Evolutionary conservation across 2,888 invertebrate genomes (phyloP), one percentile per base, ranked within the genome.

Genomic region (Helicoverpa assulta): DNA sequence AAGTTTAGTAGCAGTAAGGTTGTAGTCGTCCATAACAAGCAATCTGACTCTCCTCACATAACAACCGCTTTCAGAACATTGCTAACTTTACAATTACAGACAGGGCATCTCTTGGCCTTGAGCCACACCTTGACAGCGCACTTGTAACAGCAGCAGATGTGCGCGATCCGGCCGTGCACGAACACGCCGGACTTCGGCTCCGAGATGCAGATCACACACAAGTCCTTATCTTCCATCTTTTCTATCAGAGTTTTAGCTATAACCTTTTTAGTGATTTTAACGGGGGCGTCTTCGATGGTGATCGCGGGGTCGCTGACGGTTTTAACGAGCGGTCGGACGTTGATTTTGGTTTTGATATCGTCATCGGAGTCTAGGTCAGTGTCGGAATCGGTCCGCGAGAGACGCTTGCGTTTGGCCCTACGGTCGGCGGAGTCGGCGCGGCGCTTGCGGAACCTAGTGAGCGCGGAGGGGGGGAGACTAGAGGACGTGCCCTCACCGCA

Each of bases 131-230:
- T 96, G 53, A 97, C 95, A 0, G 97, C 97, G 88, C 97, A 97
- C 65, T 95, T 96, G 81, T 97, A 97, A 84, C 97, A 97, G 78
- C 97, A 97, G 85, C 97, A 97, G 76, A 97, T 96, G 73, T 97
- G 97, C 0, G 96, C 96, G 66, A 96, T 96, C 55, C 96, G 93
- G 0, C 97, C 97, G 85, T 97, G 97, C 0, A 97, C 96, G 84
- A 97, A 97, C 50, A 97, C 96, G 0, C 97, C 97, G 65, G 97
- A 96, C 86, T 97, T 97, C 0, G 97, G 97, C 59, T 96, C 96
- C 0, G 92, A 89, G 33, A 96, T 95, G 84, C 97, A 97, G 19
- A 96, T 94, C 33, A 97, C 96, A 85, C 97, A 97, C 85, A 96
- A 87, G 58, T 92, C 91, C 85, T 83, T 90, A 0, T 73, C 76